Base-by-base conservation (phyloP, 2,888 invertebrate species). In the Pogonocherus hispidulus region DNA sequence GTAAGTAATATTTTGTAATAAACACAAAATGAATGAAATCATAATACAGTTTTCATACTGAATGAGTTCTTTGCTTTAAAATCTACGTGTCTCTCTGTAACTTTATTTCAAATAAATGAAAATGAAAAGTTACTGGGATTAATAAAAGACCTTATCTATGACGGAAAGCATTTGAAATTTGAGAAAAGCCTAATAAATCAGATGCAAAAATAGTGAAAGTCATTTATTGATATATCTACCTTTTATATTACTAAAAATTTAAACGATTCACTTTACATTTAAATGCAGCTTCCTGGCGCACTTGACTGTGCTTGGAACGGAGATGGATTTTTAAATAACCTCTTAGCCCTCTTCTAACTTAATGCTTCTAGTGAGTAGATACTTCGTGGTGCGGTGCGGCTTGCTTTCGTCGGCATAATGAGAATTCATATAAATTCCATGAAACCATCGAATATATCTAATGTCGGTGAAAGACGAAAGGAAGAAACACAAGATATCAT, bases 301-400 rank as follows among this genome's bases (percentile, higher is more conserved):
- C 81, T 81, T 74, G 79, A 82, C 78, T 78, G 73, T 75, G 76
- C 75, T 78, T 76, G 75, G 76, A 81, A 78, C 82, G 82, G 81
- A 81, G 82, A 83, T 83, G 83, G 83, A 83, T 82, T 83, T 83
- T 83, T 81, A 83, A 83, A 83, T 82, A 80, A 80, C 78, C 79
- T 79, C 78, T 80, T 80, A 80, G 73, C 79, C 75, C 71, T 76
- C 76, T 69, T 75, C 73, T 73, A 75, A 75, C 79, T 80, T 81
- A 80, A 81, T 77, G 77, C 77, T 78, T 76, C 72, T 73, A 79
- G 76, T 76, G 78, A 76, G 70, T 71, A 41, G 41, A 41, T n/a
- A 74, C 77, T 76, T 76, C 72, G 76, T 72, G 77, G 76, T 71
- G 66, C 35, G 49, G 51, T 66, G 65, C 67, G 60, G 62, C 60